These are phyloP conservation scores for Trypoxylon attenuatum DNA, from an alignment of 2,888 invertebrate genomes.

Conservation along the genomic window DNA sequence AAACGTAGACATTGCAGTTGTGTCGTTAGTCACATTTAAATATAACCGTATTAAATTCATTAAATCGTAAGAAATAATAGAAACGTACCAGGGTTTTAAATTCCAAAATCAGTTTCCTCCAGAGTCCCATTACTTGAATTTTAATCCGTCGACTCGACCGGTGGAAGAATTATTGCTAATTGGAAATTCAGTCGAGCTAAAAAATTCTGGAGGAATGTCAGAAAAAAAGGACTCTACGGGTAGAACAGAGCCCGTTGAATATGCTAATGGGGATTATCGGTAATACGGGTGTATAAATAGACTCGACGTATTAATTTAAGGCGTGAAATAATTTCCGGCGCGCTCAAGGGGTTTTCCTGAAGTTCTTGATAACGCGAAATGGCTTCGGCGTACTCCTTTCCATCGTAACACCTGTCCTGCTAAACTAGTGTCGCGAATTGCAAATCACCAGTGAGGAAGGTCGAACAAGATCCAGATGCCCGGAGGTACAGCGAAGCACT, in stretches of 20 bases:
- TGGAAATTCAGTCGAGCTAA: background rate
- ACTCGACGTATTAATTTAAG: background rate
- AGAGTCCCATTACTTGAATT: too few relatives aligned
- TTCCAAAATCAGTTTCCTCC: too few relatives aligned
- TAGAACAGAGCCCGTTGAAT: background rate
- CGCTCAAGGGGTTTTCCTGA: constrained; percentile 6
- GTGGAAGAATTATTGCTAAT: background rate
- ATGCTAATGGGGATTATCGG: background rate
- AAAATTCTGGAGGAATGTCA: background rate
- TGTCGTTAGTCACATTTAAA: too few relatives aligned
- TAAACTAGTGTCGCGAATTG: constrained; percentile 54
- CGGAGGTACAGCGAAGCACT: constrained; percentile 50
- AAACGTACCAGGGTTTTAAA: too few relatives aligned
- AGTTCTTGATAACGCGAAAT: constrained; percentile 16
- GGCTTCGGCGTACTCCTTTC: constrained; percentile 29
- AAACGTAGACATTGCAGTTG: too few relatives aligned
- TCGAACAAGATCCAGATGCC: constrained; percentile 52
- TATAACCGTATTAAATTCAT: too few relatives aligned
- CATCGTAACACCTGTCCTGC: constrained; percentile 29
- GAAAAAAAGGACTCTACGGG: background rate
- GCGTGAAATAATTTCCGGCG: background rate
- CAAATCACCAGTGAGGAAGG: constrained; percentile 54
- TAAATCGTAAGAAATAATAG: too few relatives aligned
- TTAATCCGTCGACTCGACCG: background rate
- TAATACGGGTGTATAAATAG: constrained; percentile 5